phyloP scores from a whole-genome alignment of 2,113 vertebrate genomes.

The Hyla sarda region DNA sequence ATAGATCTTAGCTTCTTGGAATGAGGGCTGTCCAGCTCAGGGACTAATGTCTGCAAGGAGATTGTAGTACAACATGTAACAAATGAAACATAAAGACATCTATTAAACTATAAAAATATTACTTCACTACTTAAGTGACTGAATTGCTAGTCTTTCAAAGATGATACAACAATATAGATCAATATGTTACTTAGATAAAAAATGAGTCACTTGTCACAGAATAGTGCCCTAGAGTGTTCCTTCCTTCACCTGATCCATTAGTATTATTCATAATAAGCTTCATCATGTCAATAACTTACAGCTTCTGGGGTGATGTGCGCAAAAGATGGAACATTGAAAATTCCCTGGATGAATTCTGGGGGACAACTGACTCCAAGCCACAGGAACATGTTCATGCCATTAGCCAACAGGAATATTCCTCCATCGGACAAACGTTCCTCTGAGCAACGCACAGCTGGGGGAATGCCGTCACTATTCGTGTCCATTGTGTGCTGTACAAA shows the following conservation, averaged over 20 bases:
- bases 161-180: too few relatives aligned
- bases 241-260: neutral
- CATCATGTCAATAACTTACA: slow-evolving; percentile 71
- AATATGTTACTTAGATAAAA: neutral
- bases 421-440: slow-evolving; percentile 86
- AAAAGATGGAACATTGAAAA: slow-evolving; percentile 89
- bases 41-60: slow-evolving; percentile 76
- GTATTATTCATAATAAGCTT: neutral
- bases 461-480: slow-evolving; percentile 68
- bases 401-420: slow-evolving; percentile 87
- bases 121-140: too few relatives aligned
- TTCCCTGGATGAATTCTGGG: slow-evolving; percentile 85
- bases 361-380: slow-evolving; percentile 87
- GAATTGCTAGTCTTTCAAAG: too few relatives aligned
- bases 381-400: slow-evolving; percentile 84
- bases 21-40: slow-evolving; percentile 82
- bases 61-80: too few relatives aligned
- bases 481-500: slow-evolving; percentile 82
- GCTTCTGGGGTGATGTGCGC: slow-evolving; percentile 81
- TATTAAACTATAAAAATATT: neutral
- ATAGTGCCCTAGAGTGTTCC: neutral
- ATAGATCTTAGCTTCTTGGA: slow-evolving; percentile 83
- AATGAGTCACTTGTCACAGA: neutral
- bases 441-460: slow-evolving; percentile 83
- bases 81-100: neutral